Evolutionary conservation across 1,140 invertebrate genomes (phyloP).

Genomic region (Lucilia sericata): DNA sequence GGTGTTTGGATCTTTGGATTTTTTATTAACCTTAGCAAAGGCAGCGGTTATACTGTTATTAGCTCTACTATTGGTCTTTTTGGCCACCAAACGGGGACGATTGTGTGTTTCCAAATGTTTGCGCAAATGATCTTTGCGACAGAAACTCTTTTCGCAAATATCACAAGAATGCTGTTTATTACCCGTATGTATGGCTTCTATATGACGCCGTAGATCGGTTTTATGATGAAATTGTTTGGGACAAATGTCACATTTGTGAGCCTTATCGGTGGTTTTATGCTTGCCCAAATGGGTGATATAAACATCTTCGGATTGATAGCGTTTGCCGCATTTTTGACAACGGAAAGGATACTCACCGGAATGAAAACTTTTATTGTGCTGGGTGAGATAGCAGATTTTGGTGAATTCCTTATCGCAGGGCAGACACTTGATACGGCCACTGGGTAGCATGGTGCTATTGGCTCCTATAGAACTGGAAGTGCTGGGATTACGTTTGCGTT

Average conservation of each 20-base stretch:
- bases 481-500: slow-evolving; percentile 52
- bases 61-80: slow-evolving; percentile 48
- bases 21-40: background rate
- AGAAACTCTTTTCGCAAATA: slow-evolving; percentile 89
- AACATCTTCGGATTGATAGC: slow-evolving; percentile 77
- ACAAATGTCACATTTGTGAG: slow-evolving; percentile 88
- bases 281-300: slow-evolving; percentile 80
- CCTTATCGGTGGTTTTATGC: slow-evolving; percentile 83
- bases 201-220: slow-evolving; percentile 89
- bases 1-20: slow-evolving; percentile 14
- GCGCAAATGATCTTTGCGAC: slow-evolving; percentile 93
- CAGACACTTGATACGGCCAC: slow-evolving; percentile 78
- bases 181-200: slow-evolving; percentile 83
- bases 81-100: slow-evolving; percentile 63
- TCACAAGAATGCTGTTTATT: slow-evolving; percentile 85
- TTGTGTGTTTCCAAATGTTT: slow-evolving; percentile 91
- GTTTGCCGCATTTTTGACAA: slow-evolving; percentile 85
- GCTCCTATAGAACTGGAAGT: slow-evolving; percentile 54
- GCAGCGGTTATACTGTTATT: background rate
- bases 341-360: slow-evolving; percentile 87
- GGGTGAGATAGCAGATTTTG: slow-evolving; percentile 87
- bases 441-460: slow-evolving; percentile 63
- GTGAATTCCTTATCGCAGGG: slow-evolving; percentile 88
- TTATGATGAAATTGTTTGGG: slow-evolving; percentile 91
- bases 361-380: slow-evolving; percentile 91